Base-by-base conservation (phyloP, 2,888 invertebrate species). In the Tipula vernalis region DNA sequence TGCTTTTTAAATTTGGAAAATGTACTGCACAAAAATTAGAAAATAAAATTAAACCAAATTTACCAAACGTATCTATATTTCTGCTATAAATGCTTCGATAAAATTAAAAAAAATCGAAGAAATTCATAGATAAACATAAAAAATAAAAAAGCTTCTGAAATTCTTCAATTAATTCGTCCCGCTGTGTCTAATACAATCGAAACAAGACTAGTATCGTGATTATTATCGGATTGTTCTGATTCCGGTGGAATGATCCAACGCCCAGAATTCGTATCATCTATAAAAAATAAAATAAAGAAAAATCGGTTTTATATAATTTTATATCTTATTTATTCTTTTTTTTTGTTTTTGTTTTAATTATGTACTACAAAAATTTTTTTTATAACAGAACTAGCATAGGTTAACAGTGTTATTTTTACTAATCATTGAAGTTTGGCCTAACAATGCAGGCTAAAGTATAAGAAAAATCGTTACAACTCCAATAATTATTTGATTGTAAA, bases 371-470 rank as follows among this genome's bases (percentile, higher is more conserved):
- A 71, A 71, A 18, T 28, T 71, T 8, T 71, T 4, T 71, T 2
- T 28, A 28, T 71, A 71, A 71, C 28, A 51, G 71, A 28, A 71
- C 71, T 71, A 71, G 13, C 71, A 51, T 51, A 71, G 71, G 2
- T 71, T 51, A 51, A 51, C 51, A 51, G 5, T 51, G 44, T 3
- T 47, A 47, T 10, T 47, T 44, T 44, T 44, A 44, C 28, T 71
- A 71, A 28, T 71, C 84, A 84, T 41, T 85, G 85, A 44, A 85
- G 85, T 85, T 84, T 42, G 42, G 85, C 85, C 85, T 39, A 18
- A 42, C 85, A 85, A 85, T 10, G 85, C 85, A 42, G 85, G 85
- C 85, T 85, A 85, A 42, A 85, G 44, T 42, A 85, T 85, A 85
- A 84, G 84, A 84, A 84, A 84, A 41, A 8, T 84, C 18, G 28